Conservation (phyloP, 2,113 vertebrate genomes). For the Proterorhinus semilunaris region DNA sequence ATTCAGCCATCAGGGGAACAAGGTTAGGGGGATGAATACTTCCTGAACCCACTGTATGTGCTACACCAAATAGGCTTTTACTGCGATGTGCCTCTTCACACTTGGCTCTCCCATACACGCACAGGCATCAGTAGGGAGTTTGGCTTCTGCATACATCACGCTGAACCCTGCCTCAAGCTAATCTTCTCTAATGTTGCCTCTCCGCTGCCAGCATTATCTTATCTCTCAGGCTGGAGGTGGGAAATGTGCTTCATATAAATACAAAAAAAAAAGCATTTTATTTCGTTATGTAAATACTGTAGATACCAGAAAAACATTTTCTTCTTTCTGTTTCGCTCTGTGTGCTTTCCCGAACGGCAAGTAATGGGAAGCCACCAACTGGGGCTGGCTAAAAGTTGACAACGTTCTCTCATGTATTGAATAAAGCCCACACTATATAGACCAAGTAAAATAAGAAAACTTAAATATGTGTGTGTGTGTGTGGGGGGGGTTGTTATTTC, state of each 20-base stretch:
- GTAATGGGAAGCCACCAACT: too few relatives aligned
- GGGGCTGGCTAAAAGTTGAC: too few relatives aligned
- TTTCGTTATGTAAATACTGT: constrained; percentile 28
- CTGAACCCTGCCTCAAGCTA: constrained; percentile 50
- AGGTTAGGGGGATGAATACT: constrained; percentile 71
- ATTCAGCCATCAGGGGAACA: constrained; percentile 98
- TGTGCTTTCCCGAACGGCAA: too few relatives aligned
- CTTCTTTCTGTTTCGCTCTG: background rate
- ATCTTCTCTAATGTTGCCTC: constrained; percentile 52
- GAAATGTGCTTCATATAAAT: background rate
- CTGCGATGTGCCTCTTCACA: constrained; percentile 27
- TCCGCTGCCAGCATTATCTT: constrained; percentile 37
- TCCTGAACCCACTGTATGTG: background rate
- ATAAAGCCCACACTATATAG: too few relatives aligned
- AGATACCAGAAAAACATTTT: background rate
- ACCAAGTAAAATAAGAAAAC: too few relatives aligned
- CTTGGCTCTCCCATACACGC: constrained; percentile 27
- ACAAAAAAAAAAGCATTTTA: background rate
- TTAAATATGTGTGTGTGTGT: too few relatives aligned
- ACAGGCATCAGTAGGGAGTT: constrained; percentile 26
- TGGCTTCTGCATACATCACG: constrained; percentile 45
- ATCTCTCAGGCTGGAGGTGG: constrained; percentile 18
- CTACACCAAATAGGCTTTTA: constrained; percentile 18
- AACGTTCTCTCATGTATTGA: too few relatives aligned
- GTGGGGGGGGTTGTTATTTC: too few relatives aligned